A percentile compares a stretch with the other conserved stretches of the same genome.
These are phyloP conservation scores for Pseudocheirus occidentalis DNA, from an alignment of 2,797 vertebrate genomes.

Conservation along the genomic window DNA sequence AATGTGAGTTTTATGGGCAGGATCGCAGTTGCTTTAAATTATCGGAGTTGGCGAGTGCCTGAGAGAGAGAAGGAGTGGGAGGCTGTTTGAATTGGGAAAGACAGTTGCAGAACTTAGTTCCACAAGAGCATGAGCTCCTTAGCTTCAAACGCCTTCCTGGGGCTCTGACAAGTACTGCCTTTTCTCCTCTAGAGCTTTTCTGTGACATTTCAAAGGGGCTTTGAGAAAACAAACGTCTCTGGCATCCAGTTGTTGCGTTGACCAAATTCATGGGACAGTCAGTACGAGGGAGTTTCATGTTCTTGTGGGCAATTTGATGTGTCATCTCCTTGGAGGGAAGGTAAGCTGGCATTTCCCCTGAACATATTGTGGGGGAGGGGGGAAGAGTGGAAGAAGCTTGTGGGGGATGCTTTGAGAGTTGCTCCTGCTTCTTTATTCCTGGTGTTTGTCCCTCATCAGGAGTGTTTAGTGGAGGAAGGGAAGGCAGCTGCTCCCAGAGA, in stretches of 20 bases:
- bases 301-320: slow-evolving; percentile 64
- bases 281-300: slow-evolving; percentile 39
- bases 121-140: slow-evolving; percentile 68
- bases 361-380: neutral
- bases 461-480: slow-evolving; percentile 33
- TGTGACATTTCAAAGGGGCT: slow-evolving; percentile 64
- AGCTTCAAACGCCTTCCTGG: slow-evolving; percentile 74
- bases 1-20: slow-evolving; percentile 83
- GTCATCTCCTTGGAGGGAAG: slow-evolving; percentile 69
- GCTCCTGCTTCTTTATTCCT: slow-evolving; percentile 45
- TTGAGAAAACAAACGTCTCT: slow-evolving; percentile 45
- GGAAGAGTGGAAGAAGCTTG: neutral
- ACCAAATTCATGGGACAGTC: slow-evolving; percentile 57
- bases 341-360: slow-evolving; percentile 78
- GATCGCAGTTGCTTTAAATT: slow-evolving; percentile 89
- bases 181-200: slow-evolving; percentile 26
- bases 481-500: slow-evolving; percentile 42
- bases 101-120: slow-evolving; percentile 80
- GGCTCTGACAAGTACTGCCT: slow-evolving; percentile 41
- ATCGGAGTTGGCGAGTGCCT: slow-evolving; percentile 84
- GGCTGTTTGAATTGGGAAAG: slow-evolving; percentile 84
- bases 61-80: slow-evolving; percentile 82
- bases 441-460: slow-evolving; percentile 55
- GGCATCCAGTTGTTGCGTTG: slow-evolving; percentile 62
- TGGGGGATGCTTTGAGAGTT: neutral